phyloP scores from a whole-genome alignment of 2,888 invertebrate genomes.

The Chymomyza amoena region DNA sequence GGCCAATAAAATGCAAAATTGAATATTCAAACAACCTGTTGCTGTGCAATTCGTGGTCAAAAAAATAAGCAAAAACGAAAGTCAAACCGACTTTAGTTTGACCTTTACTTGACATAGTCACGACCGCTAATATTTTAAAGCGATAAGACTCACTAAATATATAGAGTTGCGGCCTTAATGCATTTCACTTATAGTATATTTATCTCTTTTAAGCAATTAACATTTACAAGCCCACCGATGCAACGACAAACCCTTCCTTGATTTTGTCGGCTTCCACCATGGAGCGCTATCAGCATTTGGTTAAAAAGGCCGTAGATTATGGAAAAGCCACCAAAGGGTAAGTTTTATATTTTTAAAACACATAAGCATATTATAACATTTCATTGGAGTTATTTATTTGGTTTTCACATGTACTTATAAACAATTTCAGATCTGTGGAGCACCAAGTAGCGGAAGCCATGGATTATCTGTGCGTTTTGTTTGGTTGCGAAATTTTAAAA shows the following conservation, averaged over 20 bases:
- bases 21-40: not conserved
- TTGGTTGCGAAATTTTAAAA: slow-evolving; percentile 98
- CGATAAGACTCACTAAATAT: slow-evolving; percentile 26
- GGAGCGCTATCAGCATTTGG: slow-evolving; percentile 93
- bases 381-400: no score
- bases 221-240: slow-evolving; percentile 98
- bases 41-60: not conserved
- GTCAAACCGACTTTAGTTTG: slow-evolving; percentile 55
- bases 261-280: slow-evolving; percentile 96
- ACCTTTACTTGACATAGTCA: slow-evolving; percentile 38
- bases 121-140: slow-evolving; percentile 28
- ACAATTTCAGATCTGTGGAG: slow-evolving; percentile 43
- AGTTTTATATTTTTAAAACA: slow-evolving; percentile 48
- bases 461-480: slow-evolving; percentile 96
- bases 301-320: slow-evolving; percentile 94
- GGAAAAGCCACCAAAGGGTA: slow-evolving; percentile 85
- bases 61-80: slow-evolving; percentile 29
- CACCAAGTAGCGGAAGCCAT: slow-evolving; percentile 85
- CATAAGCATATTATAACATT: not conserved
- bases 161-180: not conserved
- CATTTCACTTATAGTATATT: not conserved
- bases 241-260: slow-evolving; percentile 98
- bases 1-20: not conserved
- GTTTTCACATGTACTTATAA: not conserved
- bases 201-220: slow-evolving; percentile 88